Conservation (phyloP, 2,113 vertebrate species). For the Ginglymostoma cirratum region DNA sequence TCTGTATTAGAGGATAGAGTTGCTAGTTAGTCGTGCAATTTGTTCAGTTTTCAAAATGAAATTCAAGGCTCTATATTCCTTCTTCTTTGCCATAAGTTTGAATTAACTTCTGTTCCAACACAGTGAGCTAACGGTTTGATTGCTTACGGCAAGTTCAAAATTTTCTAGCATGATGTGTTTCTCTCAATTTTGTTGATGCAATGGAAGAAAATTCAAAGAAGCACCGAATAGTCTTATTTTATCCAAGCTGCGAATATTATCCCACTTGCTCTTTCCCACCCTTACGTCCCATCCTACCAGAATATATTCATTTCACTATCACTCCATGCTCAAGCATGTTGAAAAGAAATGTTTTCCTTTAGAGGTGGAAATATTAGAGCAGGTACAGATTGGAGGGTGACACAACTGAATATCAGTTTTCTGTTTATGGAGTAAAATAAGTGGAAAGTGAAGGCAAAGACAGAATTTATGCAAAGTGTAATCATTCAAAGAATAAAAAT, state of each 20-base stretch:
- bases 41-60: background rate
- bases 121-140: background rate
- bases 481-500: background rate
- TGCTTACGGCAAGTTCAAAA: background rate
- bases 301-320: background rate
- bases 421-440: background rate
- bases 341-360: background rate
- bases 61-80: background rate
- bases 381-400: background rate
- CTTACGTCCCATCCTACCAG: background rate
- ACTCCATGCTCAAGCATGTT: background rate
- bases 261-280: background rate
- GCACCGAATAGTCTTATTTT: background rate
- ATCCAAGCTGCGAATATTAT: background rate
- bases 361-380: background rate
- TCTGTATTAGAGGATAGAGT: background rate
- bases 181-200: background rate
- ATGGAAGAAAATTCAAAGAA: background rate
- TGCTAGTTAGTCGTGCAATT: background rate
- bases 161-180: background rate
- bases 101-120: background rate
- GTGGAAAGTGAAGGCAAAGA: background rate
- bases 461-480: background rate
- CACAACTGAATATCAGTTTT: background rate
- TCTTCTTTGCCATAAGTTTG: background rate